phyloP scores from a whole-genome alignment of 2,797 vertebrate genomes.

The Anguilla pacifica region DNA sequence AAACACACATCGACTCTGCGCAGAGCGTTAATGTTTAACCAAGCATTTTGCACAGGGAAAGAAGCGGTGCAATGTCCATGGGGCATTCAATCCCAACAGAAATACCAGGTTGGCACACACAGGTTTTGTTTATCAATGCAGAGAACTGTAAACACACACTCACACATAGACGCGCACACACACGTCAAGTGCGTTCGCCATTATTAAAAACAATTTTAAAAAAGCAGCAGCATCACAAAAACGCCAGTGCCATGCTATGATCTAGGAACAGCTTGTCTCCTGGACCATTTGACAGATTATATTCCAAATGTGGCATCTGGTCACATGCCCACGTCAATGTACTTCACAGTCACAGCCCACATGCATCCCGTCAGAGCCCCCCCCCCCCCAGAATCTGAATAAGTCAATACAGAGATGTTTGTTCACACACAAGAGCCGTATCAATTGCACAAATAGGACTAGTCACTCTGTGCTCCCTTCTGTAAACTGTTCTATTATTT shows the following conservation, averaged over 20 bases:
- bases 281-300: background rate
- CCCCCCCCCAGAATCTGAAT: background rate
- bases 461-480: background rate
- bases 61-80: constrained; percentile 24
- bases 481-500: background rate
- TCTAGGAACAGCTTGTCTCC: background rate
- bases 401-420: constrained; percentile 13
- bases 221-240: background rate
- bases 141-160: background rate
- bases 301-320: background rate
- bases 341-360: background rate
- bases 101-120: constrained; percentile 51
- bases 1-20: background rate
- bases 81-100: constrained; percentile 47
- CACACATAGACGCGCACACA: constrained; percentile 22
- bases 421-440: background rate
- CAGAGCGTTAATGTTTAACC: constrained; percentile 46
- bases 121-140: constrained; percentile 44
- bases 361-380: background rate
- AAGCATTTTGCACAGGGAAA: constrained; percentile 41
- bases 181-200: background rate
- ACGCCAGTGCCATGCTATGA: background rate
- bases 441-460: background rate
- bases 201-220: background rate
- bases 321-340: background rate